phyloP scores from a whole-genome alignment of 2,113 vertebrate genomes.

The Onychostruthus taczanowskii region DNA sequence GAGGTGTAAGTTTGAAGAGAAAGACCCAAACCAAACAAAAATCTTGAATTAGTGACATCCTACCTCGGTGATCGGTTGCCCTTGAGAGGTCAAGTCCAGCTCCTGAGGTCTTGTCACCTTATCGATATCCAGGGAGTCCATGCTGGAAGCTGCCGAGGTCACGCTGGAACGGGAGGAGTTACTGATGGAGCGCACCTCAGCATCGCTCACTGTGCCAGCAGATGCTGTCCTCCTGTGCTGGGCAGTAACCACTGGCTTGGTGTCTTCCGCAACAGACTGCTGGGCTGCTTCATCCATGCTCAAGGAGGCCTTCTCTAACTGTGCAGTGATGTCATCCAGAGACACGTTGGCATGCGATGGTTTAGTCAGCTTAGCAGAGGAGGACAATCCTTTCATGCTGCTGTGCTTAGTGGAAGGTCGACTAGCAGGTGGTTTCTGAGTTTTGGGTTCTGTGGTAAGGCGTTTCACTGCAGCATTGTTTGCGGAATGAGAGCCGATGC shows the following conservation, averaged over 20 bases:
- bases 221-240: slow-evolving; percentile 91
- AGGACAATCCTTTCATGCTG: slow-evolving; percentile 77
- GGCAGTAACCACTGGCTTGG: slow-evolving; percentile 71
- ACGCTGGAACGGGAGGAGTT: slow-evolving; percentile 92
- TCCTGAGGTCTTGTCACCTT: slow-evolving; percentile 84
- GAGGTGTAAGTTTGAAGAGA: background rate
- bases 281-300: slow-evolving; percentile 99
- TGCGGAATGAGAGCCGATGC: slow-evolving; percentile 84
- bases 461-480: slow-evolving; percentile 79
- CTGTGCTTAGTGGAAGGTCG: slow-evolving; percentile 80
- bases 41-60: background rate
- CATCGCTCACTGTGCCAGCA: slow-evolving; percentile 89
- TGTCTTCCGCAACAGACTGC: slow-evolving; percentile 79
- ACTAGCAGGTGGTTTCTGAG: slow-evolving; percentile 76
- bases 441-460: slow-evolving; percentile 78
- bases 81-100: slow-evolving; percentile 79
- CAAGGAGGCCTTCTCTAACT: slow-evolving; percentile 93
- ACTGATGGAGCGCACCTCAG: slow-evolving; percentile 84
- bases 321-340: slow-evolving; percentile 96
- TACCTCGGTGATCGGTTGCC: slow-evolving; percentile 90
- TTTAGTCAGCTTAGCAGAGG: slow-evolving; percentile 69
- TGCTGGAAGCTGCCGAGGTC: slow-evolving; percentile 92
- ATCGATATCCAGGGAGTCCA: slow-evolving; percentile 96
- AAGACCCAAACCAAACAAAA: background rate
- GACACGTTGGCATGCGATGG: slow-evolving; percentile 85